Evolutionary conservation across 2,888 invertebrate genomes (phyloP), one percentile per base, ranked within the genome.

Genomic region (Seladonia tumulorum): DNA sequence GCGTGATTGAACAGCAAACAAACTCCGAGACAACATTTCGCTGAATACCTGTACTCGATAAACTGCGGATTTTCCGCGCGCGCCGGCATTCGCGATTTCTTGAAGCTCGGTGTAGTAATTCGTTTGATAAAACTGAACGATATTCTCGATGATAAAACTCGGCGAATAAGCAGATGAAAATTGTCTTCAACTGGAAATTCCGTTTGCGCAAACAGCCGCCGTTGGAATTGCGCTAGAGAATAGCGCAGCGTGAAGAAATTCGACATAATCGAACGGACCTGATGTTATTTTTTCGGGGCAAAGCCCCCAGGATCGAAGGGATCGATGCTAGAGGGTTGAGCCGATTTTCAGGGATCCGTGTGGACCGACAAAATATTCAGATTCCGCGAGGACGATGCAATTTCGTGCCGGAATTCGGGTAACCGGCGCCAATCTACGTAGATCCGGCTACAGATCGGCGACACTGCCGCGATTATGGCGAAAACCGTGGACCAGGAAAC

Each of bases 401-500:
- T 72, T 63, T 57, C 18, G 39, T 45, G 47, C 25, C 35, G 49
- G 68, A 81, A 68, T 76, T 68, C 70, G 70, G 74, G 68, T 60
- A 76, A 68, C 72, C n/a, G 35, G 29, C 76, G 71, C 49, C 81
- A 82, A 82, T 76, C 63, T 79, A 71, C 76, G 39, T 68, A 72
- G 45, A 84, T 82, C 39, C 45, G 74, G 29, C n/a, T n/a, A n/a
- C 47, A 12, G 25, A 53, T 79, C 66, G 10, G 45, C 76, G 39
- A 42, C 63, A 71, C 12, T 49, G 35, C 72, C 68, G 57, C 81
- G 82, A 78, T 90, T 77, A 79, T 76, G 79, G 84, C 86, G 57
- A 57, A 4, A 57, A 57, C 12, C 57, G 76, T 35, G 45, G 60
- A 74, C 63, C 73, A 42, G 82, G 77, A 57, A 75, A 79, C 81